Evolutionary conservation across 2,113 vertebrate genomes (phyloP), one percentile per base, ranked within the genome.

Genomic region (Tympanuchus pallidicinctus): DNA sequence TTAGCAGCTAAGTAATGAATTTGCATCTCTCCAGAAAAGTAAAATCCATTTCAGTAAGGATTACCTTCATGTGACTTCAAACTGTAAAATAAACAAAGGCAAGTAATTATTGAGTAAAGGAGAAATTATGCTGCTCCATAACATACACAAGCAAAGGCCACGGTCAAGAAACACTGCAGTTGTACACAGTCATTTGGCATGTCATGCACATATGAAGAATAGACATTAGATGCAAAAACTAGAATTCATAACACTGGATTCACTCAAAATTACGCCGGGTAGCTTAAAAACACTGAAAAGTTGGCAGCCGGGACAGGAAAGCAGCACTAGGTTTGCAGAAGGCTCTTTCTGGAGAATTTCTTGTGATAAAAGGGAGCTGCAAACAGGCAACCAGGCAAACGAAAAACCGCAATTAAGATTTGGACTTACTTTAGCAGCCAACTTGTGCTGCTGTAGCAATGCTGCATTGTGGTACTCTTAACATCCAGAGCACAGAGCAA

Each of bases 1-100:
- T 74, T 74, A 70, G 36, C 10, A 66, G 47, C 25, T 10, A 91
- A 86, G 32, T n/a, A 56, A 87, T 47, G 11, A 45, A 57, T 72
- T 94, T 91, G 63, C 87, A 45, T 34, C 36, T 76, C 78, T 66
- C 54, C 24, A 38, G 48, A 91, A 65, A 89, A 91, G 90, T 48
- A 90, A 94, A 86, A 30, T 67, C 48, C 78, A 32, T 36, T 82
- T 65, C 60, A 22, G 20, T 70, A 94, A 87, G 34, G 65, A 72
- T 38, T 80, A 85, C 47, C 7, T 24, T 30, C 8, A 19, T 28
- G 12, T 28, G 71, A 48, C 22, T 16, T 4, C 50, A n/a, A 87
- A 89, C 57, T 50, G 11, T 61, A 89, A 94, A 96, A 88, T 80
- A 94, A 76, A 18, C 48, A 92, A 60, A 74, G 42, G 30, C 28